Conservation (phyloP, 2,113 vertebrate genomes). For the Barbus barbus region DNA sequence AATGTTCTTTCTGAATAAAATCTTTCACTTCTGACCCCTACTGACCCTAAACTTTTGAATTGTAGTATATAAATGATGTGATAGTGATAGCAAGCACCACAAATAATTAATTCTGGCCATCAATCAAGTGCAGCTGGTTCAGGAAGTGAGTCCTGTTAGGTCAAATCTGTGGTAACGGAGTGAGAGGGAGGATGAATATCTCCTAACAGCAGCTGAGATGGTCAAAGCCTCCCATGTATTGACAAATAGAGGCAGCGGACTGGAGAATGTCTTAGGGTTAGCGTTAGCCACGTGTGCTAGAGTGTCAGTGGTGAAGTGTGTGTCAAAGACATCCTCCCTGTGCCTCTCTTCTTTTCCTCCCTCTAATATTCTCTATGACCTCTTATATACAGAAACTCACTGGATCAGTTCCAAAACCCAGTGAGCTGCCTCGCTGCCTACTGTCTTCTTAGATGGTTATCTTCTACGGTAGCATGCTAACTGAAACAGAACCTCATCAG, state of each 20-base stretch:
- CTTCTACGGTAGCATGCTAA: background rate
- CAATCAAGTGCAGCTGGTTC: conserved; percentile 6
- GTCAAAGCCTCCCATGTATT: background rate
- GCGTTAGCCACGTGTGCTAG: conserved; percentile 31
- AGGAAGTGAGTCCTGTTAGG: conserved; percentile 9
- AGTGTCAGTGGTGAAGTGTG: conserved; percentile 35
- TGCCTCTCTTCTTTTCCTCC: conserved; percentile 27
- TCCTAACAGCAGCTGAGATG: background rate
- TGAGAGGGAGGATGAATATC: background rate
- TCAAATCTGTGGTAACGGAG: background rate
- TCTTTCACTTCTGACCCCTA: background rate
- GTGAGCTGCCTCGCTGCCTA: background rate
- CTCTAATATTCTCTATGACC: conserved; percentile 26
- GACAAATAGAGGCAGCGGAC: background rate
- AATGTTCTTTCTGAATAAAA: no score
- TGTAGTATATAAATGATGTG: background rate
- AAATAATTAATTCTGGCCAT: background rate
- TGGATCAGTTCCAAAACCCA: background rate
- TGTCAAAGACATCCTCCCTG: conserved; percentile 35
- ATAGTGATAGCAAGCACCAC: background rate
- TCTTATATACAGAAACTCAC: background rate
- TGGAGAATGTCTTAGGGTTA: conserved; percentile 7
- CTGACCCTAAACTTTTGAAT: background rate
- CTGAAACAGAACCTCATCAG: background rate
- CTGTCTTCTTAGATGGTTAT: background rate